phyloP scores from a whole-genome alignment of 2,888 invertebrate genomes.

The Pyrrhia umbra region DNA sequence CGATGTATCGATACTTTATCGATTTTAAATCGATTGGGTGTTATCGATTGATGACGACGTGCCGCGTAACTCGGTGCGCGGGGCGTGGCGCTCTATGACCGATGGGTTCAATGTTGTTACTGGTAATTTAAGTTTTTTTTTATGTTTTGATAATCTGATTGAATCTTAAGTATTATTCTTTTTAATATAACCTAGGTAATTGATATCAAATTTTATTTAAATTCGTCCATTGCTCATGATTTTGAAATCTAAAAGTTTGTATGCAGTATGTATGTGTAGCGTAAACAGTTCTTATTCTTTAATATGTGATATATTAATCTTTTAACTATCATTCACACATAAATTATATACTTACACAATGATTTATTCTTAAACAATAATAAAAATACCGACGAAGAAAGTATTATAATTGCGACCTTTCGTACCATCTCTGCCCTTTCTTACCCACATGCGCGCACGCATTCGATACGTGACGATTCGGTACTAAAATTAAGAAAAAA shows the following conservation, averaged over 20 bases:
- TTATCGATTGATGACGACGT: slow-evolving; percentile 48
- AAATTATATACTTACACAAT: neutral
- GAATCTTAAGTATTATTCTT: neutral
- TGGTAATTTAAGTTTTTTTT: slow-evolving; percentile 1
- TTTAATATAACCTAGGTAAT: too few relatives aligned
- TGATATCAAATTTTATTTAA: too few relatives aligned
- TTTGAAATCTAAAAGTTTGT: too few relatives aligned
- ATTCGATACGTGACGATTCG: slow-evolving; percentile 64
- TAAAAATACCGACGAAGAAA: neutral
- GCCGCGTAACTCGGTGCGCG: slow-evolving; percentile 57
- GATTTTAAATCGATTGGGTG: slow-evolving; percentile 50
- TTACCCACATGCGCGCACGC: slow-evolving; percentile 54
- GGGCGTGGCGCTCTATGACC: slow-evolving; percentile 43
- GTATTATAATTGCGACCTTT: slow-evolving; percentile 41
- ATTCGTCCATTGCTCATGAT: too few relatives aligned
- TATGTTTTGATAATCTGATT: neutral
- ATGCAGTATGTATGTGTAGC: too few relatives aligned
- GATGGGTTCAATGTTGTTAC: slow-evolving; percentile 15
- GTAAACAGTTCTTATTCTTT: too few relatives aligned
- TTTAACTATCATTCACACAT: neutral
- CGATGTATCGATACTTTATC: slow-evolving; percentile 66
- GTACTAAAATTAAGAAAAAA: slow-evolving; percentile 62
- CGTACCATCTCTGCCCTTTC: slow-evolving; percentile 51
- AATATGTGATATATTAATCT: too few relatives aligned
- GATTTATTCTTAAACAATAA: slow-evolving; percentile 15